Evolutionary conservation across 2,888 invertebrate species (phyloP).

Genomic region (Eupelmus urozonus): DNA sequence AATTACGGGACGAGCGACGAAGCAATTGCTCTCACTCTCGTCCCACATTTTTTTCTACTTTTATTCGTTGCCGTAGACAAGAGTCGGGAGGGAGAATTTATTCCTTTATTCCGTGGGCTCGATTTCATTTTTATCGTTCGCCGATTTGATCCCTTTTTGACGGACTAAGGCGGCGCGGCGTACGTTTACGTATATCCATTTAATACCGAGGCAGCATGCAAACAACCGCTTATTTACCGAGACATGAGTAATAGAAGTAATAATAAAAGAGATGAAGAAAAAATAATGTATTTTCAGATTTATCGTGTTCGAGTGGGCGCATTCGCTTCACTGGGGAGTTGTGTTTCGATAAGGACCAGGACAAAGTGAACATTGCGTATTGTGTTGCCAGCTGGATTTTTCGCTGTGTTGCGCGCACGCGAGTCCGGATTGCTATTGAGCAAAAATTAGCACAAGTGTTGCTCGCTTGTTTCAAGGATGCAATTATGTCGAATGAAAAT

Average conservation of each 20-base stretch:
- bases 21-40: slow-evolving; percentile 23
- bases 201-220: not conserved
- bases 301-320: slow-evolving; percentile 10
- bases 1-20: slow-evolving; percentile 28
- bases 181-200: too few relatives aligned
- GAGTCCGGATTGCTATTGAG: too few relatives aligned
- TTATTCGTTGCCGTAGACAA: not conserved
- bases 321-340: too few relatives aligned
- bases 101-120: not conserved
- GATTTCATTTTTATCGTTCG: slow-evolving; percentile 26
- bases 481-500: too few relatives aligned
- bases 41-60: not conserved
- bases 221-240: slow-evolving; percentile 47
- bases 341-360: slow-evolving; percentile 53
- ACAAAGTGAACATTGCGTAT: slow-evolving; percentile 48
- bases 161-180: not conserved
- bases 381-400: slow-evolving; percentile 28
- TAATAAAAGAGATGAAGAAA: slow-evolving; percentile 1
- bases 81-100: not conserved
- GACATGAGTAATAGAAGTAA: not conserved
- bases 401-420: not conserved
- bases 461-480: not conserved
- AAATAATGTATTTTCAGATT: slow-evolving; percentile 54
- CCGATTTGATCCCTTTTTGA: slow-evolving; percentile 57
- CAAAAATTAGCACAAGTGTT: too few relatives aligned